phyloP scores from a whole-genome alignment of 2,888 invertebrate species.

The Cantharis rustica region DNA sequence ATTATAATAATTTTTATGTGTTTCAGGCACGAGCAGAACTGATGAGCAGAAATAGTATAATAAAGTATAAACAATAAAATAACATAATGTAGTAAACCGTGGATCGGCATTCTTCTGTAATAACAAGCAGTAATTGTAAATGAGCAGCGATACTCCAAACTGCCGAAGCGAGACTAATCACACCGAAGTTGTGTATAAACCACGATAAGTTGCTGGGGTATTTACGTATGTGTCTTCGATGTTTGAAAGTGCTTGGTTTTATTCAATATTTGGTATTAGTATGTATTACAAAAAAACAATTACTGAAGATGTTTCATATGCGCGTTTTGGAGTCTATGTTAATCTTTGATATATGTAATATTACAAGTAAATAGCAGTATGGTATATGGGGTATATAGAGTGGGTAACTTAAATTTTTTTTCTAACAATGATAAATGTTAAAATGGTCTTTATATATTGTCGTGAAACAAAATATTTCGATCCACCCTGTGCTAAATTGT shows the following conservation, averaged over 20 bases:
- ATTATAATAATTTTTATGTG: background rate
- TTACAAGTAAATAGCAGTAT: no score
- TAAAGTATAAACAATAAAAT: background rate
- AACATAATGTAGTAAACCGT: conserved; percentile 14
- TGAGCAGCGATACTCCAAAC: conserved; percentile 21
- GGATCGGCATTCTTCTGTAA: conserved; percentile 28
- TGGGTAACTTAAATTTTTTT: no score
- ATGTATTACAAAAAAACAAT: background rate
- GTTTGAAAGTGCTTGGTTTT: background rate
- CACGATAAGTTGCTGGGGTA: conserved; percentile 5
- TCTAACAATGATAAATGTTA: no score
- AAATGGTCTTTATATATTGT: no score
- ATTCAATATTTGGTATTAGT: background rate
- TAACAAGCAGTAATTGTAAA: conserved; percentile 29
- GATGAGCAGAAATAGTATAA: background rate
- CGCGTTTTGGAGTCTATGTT: no score
- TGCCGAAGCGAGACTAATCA: conserved; percentile 31
- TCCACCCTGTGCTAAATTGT: no score
- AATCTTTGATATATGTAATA: no score
- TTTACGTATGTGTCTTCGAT: background rate
- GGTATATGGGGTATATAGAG: no score
- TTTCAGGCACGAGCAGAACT: background rate
- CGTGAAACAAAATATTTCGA: no score
- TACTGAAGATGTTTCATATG: background rate
- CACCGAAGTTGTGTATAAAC: conserved; percentile 26